These are phyloP conservation scores for Cephonodes hylas DNA, from an alignment of 2,888 invertebrate species.

Conservation along the genomic window DNA sequence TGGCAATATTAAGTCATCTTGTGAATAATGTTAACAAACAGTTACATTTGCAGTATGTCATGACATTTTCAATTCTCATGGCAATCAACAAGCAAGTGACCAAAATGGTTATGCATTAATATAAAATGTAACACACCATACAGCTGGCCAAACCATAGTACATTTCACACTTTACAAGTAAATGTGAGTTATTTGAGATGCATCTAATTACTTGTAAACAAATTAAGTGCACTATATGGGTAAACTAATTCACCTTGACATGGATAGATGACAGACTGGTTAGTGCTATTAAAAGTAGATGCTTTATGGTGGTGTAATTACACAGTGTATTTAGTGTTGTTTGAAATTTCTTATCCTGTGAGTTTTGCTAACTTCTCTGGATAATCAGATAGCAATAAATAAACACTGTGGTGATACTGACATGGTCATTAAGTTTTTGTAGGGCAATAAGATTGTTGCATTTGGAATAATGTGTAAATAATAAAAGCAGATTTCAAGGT, in stretches of 20 bases:
- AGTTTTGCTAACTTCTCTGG: too few relatives aligned
- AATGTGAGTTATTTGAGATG: not conserved
- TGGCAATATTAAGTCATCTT: not conserved
- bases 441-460: too few relatives aligned
- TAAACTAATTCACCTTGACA: slow-evolving; percentile 34
- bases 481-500: too few relatives aligned
- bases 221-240: slow-evolving; percentile 26
- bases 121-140: slow-evolving; percentile 15
- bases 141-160: slow-evolving; percentile 15
- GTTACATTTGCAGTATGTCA: not conserved
- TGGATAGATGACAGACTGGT: slow-evolving; percentile 21
- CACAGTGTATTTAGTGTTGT: not conserved
- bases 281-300: slow-evolving; percentile 15
- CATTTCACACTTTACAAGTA: slow-evolving; percentile 18
- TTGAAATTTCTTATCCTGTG: not conserved
- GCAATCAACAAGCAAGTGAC: slow-evolving; percentile 31
- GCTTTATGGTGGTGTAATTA: not conserved
- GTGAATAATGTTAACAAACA: not conserved
- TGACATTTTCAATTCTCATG: slow-evolving; percentile 21
- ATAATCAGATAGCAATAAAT: too few relatives aligned
- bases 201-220: slow-evolving; percentile 24
- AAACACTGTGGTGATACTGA: too few relatives aligned
- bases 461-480: too few relatives aligned
- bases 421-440: too few relatives aligned
- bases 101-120: slow-evolving; percentile 25